A percentile compares a stretch with the other conserved stretches of the same genome.
phyloP scores from a whole-genome alignment of 1,140 invertebrate species.

The Liolophura sinensis region DNA sequence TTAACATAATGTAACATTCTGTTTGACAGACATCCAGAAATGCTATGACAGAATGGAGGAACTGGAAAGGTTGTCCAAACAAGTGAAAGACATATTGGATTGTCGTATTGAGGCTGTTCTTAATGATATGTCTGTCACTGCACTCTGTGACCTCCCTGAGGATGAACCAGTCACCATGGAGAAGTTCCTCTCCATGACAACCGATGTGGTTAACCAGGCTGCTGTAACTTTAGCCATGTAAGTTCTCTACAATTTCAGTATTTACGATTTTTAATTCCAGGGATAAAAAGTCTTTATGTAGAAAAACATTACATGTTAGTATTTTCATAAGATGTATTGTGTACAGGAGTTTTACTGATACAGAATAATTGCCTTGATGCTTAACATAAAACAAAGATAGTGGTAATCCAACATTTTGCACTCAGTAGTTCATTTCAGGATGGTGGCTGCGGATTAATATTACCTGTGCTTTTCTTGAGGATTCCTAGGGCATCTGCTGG shows the following conservation, averaged over 20 bases:
- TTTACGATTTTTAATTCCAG: not conserved
- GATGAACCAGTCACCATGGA: constrained; percentile 84
- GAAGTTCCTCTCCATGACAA: constrained; percentile 79
- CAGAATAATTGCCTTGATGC: too few species aligned
- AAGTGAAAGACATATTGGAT: constrained; percentile 84
- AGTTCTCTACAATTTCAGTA: constrained; percentile 10
- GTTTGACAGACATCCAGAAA: constrained; percentile 44
- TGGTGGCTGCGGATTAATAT: too few species aligned
- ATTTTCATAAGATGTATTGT: not conserved
- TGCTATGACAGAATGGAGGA: constrained; percentile 46
- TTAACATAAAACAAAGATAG: too few species aligned
- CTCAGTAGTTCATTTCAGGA: too few species aligned
- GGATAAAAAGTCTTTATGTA: not conserved
- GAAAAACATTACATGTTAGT: not conserved
- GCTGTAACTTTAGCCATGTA: constrained; percentile 44
- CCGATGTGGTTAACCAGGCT: constrained; percentile 41
- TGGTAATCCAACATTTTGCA: too few species aligned
- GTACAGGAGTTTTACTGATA: too few species aligned
- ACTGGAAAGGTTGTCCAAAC: constrained; percentile 53
- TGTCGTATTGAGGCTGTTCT: constrained; percentile 88
- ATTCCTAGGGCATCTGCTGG: too few species aligned
- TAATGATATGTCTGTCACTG: constrained; percentile 80
- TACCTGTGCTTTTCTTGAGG: too few species aligned
- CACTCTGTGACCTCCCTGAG: constrained; percentile 75
- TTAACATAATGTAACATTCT: too few species aligned